Base-by-base conservation (phyloP, 2,888 invertebrate genomes). In the Cloeon dipterum region DNA sequence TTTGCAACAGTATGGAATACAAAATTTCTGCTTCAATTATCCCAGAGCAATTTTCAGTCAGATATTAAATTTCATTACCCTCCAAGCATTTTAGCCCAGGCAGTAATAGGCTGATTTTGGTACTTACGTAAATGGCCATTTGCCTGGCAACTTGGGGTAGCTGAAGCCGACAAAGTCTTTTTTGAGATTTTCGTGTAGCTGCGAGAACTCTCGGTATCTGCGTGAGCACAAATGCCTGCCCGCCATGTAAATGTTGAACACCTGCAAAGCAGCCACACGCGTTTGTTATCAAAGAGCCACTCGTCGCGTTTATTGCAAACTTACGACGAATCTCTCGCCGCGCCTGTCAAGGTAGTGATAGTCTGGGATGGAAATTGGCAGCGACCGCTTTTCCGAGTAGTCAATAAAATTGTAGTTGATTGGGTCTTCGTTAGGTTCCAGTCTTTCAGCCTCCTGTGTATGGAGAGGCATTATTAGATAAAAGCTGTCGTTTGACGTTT, bases 231-330 rank as follows among this genome's bases (percentile, higher is more conserved):
- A 63, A 55, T 96, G 96, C 23, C 96, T 63, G 0, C 96, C 96
- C 5, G 98, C 96, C 94, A 98, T 96, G 58, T 98, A 93, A 43
- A 98, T 93, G 55, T 96, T 96, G 61, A 86, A 98, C 4, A 69
- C 66, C 60, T 61, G 43, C 14, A 48, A 43, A 11, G 10, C 21
- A 29, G 3, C 17, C 18, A 11, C 10, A 1, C 14, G 5, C 11
- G 11, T 10, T 36, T 25, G 11, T 19, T 18, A 10, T 13, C 19
- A 13, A 11, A 29, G 10, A 29, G 10, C 3, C 2, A n/a, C 18
- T 11, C 13, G 35, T 35, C 14, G 35, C 35, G n/a, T 29, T 29
- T n/a, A 3, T 7, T 29, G 16, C 16, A 7, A 37, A 49, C 59
- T 53, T 48, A 68, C 89, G 46, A 93, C 89, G 61, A 74, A 94